Conservation (phyloP, 2,888 invertebrate species). For the Phoenoteleia sp. region DNA sequence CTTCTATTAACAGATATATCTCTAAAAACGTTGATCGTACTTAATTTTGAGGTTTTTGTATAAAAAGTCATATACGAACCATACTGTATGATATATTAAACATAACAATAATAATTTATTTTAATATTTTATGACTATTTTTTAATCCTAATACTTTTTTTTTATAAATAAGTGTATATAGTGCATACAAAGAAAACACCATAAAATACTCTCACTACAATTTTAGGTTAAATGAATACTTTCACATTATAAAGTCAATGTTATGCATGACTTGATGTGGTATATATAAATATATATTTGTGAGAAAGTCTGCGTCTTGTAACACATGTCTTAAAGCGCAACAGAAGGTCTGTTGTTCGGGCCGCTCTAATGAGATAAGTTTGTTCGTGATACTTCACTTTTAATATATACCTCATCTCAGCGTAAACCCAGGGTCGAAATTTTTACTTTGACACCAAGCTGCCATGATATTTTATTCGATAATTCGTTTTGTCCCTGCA, state of each 20-base stretch:
- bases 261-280: not conserved
- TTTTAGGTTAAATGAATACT: not conserved
- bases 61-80: too few species aligned
- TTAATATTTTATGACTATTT: too few species aligned
- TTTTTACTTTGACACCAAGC: slow-evolving; percentile 24
- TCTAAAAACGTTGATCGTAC: too few species aligned
- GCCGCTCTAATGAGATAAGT: slow-evolving; percentile 84
- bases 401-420: slow-evolving; percentile 80
- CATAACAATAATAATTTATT: too few species aligned
- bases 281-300: not conserved
- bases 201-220: not conserved
- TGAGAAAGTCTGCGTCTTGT: slow-evolving; percentile 5
- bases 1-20: too few species aligned
- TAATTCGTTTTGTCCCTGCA: slow-evolving; percentile 14
- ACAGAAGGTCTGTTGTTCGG: slow-evolving; percentile 69
- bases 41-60: too few species aligned
- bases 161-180: too few species aligned
- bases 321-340: slow-evolving; percentile 32
- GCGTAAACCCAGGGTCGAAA: slow-evolving; percentile 26
- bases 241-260: not conserved
- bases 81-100: too few species aligned
- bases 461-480: slow-evolving; percentile 28
- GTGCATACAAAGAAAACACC: too few species aligned
- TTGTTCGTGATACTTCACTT: slow-evolving; percentile 82
- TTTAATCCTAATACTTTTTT: too few species aligned